Base-by-base conservation (phyloP, 2,797 vertebrate species). In the Schizopygopsis pylzovi region DNA sequence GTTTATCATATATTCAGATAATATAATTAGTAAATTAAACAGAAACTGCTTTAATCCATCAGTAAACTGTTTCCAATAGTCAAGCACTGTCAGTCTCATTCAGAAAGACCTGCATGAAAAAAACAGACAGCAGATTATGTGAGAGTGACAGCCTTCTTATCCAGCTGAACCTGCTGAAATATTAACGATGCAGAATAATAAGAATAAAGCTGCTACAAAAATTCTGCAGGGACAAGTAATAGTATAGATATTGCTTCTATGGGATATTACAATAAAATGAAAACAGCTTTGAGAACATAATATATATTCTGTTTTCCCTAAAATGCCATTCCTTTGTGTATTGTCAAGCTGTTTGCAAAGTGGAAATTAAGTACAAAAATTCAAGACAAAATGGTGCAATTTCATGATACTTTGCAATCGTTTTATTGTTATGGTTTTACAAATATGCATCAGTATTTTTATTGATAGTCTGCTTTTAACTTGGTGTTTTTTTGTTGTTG, bases 31-130 rank as follows among this genome's bases (percentile, higher is more conserved):
- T 43, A 43, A 56, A 56, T 56, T 56, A 56, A 54, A 54, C 18
- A 18, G 22, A 54, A 81, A 81, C 41, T 18, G 33, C 33, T 54
- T 4, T 8, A 37, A 52, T 28, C n/a, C 11, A 49, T 41, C 47
- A 54, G 4, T 54, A 37, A 54, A 54, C 25, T 49, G 54, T 79
- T 11, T 71, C 22, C 33, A 7, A 85, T 28, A 73, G 41, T 89
- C 76, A 72, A 4, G 25, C 43, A 75, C 16, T 33, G 61, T 41
- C 33, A 82, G 22, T 33, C n/a, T 18, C 12, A 16, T 37, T 37
- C 16, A 49, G 41, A 67, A 47, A 65, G n/a, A 79, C 47, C 7
- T 13, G 10, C 47, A 49, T 56, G 4, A 20, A 56, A 73, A 28
- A 28, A 13, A 47, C 28, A 75, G 45, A 33, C 15, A 33, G 25